A percentile compares a stretch with the other conserved stretches of the same genome.
Conservation (phyloP, 2,888 invertebrate genomes). For the Drosophila formosana region DNA sequence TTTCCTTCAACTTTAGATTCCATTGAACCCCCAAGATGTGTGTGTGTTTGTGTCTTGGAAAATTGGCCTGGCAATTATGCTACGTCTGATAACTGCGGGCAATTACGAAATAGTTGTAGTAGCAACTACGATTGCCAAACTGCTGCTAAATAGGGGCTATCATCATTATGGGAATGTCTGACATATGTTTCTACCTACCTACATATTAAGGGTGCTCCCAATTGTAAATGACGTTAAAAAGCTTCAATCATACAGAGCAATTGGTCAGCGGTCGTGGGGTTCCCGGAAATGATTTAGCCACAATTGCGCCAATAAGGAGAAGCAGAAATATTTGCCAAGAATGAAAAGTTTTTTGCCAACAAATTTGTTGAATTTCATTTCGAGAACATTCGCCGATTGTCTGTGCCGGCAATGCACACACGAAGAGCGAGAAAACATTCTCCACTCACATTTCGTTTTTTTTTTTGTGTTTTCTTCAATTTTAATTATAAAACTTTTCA, state of each 20-base stretch:
- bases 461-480: conserved; percentile 72
- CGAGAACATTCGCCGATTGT: conserved; percentile 40
- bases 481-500: conserved; percentile 84
- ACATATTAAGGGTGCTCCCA: conserved; percentile 22
- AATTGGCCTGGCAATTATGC: conserved; percentile 48
- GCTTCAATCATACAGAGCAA: conserved; percentile 57
- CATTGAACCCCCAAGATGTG: conserved; percentile 10
- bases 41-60: neutral
- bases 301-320: conserved; percentile 1
- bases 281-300: conserved; percentile 19
- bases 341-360: conserved; percentile 8
- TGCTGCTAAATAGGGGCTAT: conserved; percentile 25
- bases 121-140: too few relatives aligned
- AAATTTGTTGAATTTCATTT: conserved; percentile 17
- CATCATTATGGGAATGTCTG: conserved; percentile 33
- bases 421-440: conserved; percentile 47
- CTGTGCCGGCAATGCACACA: conserved; percentile 3
- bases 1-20: neutral
- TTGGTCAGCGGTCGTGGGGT: conserved; percentile 35
- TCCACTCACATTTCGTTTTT: conserved; percentile 18
- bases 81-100: conserved; percentile 42
- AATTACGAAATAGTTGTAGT: conserved; percentile 29
- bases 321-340: conserved; percentile 4
- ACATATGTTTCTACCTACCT: conserved; percentile 9
- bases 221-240: conserved; percentile 58